Conservation (phyloP, 2,888 invertebrate species). For the Adelphocoris suturalis region DNA sequence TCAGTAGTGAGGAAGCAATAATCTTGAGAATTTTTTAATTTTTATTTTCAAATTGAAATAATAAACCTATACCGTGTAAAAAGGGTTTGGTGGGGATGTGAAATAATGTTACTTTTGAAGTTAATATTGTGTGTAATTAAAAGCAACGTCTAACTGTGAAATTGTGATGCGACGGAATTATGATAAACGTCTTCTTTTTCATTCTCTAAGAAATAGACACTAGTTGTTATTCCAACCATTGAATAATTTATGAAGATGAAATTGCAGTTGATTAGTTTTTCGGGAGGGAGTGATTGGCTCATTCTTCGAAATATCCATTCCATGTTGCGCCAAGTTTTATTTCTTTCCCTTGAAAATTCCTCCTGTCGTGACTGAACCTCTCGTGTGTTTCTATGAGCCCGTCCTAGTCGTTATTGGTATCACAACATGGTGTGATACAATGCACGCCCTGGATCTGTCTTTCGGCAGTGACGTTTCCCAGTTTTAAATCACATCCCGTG, state of each 20-base stretch:
- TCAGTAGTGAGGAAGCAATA: no score
- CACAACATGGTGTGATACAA: not conserved
- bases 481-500: constrained; percentile 10
- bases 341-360: not conserved
- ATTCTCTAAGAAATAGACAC: not conserved
- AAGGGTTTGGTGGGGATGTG: no score
- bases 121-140: no score
- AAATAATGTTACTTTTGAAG: no score
- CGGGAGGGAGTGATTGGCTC: not conserved
- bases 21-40: no score
- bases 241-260: constrained; percentile 6
- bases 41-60: no score
- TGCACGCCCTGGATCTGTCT: no score
- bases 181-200: not conserved
- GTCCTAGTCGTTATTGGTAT: not conserved
- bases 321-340: not conserved
- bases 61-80: no score
- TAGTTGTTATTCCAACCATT: not conserved
- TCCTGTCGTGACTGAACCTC: not conserved
- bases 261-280: not conserved
- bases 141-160: no score
- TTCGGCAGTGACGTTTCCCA: not conserved
- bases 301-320: not conserved
- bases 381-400: not conserved
- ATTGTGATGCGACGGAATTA: no score